Percentiles rank a stretch among this genome's conserved stretches.
Conservation (phyloP, 2,797 vertebrate species). For the Molossus molossus region DNA sequence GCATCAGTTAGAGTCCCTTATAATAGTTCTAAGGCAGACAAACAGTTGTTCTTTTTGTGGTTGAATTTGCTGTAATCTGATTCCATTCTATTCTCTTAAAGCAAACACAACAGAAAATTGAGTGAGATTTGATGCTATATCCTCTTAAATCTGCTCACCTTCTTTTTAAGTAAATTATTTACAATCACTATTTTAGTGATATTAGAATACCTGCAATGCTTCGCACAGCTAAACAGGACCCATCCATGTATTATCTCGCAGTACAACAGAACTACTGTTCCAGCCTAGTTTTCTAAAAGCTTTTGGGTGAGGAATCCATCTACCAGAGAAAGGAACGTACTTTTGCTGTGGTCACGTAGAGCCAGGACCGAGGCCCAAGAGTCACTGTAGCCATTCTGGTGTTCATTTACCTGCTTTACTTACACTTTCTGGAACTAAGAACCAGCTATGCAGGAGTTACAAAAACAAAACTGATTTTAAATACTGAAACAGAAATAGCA, state of each 20-base stretch:
- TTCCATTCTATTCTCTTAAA: background rate
- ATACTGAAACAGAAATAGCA: background rate
- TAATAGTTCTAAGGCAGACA: background rate
- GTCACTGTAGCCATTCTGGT: background rate
- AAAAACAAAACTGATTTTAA: background rate
- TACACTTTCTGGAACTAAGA: background rate
- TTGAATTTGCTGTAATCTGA: background rate
- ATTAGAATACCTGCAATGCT: background rate
- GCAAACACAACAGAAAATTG: background rate
- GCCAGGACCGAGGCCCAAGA: background rate
- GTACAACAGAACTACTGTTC: background rate
- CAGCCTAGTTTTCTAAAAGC: background rate
- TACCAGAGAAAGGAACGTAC: background rate
- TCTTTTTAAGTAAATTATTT: constrained; percentile 36
- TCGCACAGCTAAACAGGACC: background rate
- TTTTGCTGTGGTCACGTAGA: background rate
- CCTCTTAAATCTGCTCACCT: background rate
- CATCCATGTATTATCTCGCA: background rate
- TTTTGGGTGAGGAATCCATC: background rate
- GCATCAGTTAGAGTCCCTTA: background rate
- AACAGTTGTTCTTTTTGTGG: background rate
- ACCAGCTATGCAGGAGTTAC: background rate
- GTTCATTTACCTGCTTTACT: background rate
- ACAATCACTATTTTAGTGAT: background rate
- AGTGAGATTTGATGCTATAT: background rate